These are phyloP conservation scores for Hycleus phaleratus DNA, from an alignment of 1,140 invertebrate genomes.

Conservation along the genomic window DNA sequence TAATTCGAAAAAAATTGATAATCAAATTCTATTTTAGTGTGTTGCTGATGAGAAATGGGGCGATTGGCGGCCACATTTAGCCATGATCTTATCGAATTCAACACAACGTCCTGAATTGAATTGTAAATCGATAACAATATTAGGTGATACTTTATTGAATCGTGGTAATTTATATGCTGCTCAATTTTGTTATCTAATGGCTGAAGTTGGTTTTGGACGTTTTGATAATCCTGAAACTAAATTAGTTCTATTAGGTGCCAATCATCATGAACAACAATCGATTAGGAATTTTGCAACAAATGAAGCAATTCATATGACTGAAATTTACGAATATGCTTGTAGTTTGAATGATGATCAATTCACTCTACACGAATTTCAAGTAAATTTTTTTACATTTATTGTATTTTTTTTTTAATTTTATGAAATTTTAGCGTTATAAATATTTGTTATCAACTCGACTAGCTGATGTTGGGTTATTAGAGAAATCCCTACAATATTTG, in stretches of 20 bases:
- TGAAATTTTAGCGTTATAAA: slow-evolving; percentile 56
- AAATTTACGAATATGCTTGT: slow-evolving; percentile 90
- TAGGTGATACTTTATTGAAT: slow-evolving; percentile 61
- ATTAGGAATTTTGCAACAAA: slow-evolving; percentile 67
- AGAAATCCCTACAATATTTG: slow-evolving; percentile 73
- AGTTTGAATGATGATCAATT: slow-evolving; percentile 71
- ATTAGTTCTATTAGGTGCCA: slow-evolving; percentile 72
- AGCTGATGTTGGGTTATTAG: slow-evolving; percentile 66
- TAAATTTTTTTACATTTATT: slow-evolving; percentile 29
- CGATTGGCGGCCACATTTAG: slow-evolving; percentile 92
- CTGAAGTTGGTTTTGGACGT: slow-evolving; percentile 56
- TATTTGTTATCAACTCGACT: slow-evolving; percentile 65
- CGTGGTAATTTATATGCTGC: slow-evolving; percentile 76
- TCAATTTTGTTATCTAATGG: slow-evolving; percentile 90
- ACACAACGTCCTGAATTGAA: slow-evolving; percentile 72
- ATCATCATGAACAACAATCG: slow-evolving; percentile 47
- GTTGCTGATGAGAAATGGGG: slow-evolving; percentile 84
- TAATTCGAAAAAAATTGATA: neutral
- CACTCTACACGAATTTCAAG: slow-evolving; percentile 62
- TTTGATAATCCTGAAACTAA: slow-evolving; percentile 53
- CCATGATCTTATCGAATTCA: slow-evolving; percentile 88
- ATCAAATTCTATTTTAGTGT: slow-evolving; percentile 44
- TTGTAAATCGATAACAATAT: slow-evolving; percentile 69
- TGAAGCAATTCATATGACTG: slow-evolving; percentile 85
- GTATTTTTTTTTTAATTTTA: slow-evolving; percentile 22